These are phyloP conservation scores for Spicauda simplicius DNA, from an alignment of 2,888 invertebrate species.

Conservation along the genomic window DNA sequence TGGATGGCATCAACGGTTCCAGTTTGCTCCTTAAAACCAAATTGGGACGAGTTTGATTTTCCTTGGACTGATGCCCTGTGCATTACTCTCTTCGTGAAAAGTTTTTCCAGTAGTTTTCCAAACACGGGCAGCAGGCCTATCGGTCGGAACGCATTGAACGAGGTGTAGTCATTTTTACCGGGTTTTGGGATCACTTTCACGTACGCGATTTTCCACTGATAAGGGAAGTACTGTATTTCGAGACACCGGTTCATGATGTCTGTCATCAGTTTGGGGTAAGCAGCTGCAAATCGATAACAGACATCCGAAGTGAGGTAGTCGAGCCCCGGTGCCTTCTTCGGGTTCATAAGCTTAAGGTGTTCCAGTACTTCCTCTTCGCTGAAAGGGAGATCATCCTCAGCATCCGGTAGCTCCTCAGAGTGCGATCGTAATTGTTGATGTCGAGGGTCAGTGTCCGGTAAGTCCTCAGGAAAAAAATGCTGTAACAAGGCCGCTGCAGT, in stretches of 20 bases:
- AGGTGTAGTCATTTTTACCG: neutral
- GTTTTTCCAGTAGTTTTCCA: neutral
- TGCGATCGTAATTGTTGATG: constrained; percentile 12
- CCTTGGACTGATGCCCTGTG: neutral
- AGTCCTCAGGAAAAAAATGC: constrained; percentile 41
- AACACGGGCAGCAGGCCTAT: neutral
- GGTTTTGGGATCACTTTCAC: neutral
- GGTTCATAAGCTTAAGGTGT: neutral
- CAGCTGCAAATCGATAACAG: constrained; percentile 20
- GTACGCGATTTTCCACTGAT: neutral
- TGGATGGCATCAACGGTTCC: constrained; percentile 32
- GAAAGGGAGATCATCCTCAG: constrained; percentile 29
- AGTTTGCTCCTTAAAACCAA: constrained; percentile 42
- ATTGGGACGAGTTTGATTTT: constrained; percentile 18
- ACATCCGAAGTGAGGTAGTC: constrained; percentile 43
- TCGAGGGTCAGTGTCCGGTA: constrained; percentile 12
- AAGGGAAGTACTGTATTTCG: neutral
- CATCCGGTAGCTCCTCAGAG: neutral
- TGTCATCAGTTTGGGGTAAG: neutral
- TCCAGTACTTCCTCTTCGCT: neutral
- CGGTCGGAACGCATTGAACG: neutral
- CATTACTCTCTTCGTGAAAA: neutral
- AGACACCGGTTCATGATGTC: neutral
- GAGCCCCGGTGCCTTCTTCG: constrained; percentile 39
- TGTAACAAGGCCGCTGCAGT: constrained; percentile 35